A percentile compares a stretch with the other conserved stretches of the same genome.
These are phyloP conservation scores for Tanaodytes sp. DNA, from an alignment of 2,888 invertebrate species.

Conservation along the genomic window DNA sequence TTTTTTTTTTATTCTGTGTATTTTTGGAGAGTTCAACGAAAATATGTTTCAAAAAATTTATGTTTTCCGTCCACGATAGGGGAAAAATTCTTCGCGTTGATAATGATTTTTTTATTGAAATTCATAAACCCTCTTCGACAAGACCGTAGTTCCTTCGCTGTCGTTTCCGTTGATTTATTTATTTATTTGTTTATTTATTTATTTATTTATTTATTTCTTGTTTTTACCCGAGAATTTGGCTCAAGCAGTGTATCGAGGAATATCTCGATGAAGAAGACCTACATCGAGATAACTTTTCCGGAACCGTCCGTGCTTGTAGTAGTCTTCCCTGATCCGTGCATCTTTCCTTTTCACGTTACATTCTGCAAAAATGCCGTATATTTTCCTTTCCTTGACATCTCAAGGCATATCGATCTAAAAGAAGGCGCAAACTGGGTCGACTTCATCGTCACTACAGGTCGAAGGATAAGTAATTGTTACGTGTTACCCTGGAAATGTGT, in stretches of 20 bases:
- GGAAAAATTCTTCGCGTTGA: too few species aligned
- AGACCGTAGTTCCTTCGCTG: too few species aligned
- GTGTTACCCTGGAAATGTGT: slow-evolving; percentile 24
- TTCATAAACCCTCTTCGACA: too few species aligned
- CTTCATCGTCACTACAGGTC: slow-evolving; percentile 29
- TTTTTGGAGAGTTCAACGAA: too few species aligned
- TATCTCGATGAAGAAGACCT: slow-evolving; percentile 40
- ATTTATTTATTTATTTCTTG: too few species aligned
- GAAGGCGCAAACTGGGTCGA: slow-evolving; percentile 42
- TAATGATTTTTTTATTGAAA: too few species aligned
- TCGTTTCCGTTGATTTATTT: too few species aligned
- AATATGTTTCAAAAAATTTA: too few species aligned
- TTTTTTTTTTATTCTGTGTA: too few species aligned
- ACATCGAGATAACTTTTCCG: slow-evolving; percentile 43
- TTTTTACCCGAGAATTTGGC: too few species aligned
- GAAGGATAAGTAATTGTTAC: slow-evolving; percentile 47
- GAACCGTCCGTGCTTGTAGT: slow-evolving; percentile 35
- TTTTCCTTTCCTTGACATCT: slow-evolving; percentile 47
- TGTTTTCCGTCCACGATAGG: too few species aligned
- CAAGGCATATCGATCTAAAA: slow-evolving; percentile 49
- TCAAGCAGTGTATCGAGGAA: slow-evolving; percentile 38
- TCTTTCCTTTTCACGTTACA: slow-evolving; percentile 32
- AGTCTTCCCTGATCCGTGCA: slow-evolving; percentile 30
- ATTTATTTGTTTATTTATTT: too few species aligned
- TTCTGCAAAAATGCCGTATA: slow-evolving; percentile 52